Conservation (phyloP, 2,797 vertebrate species). For the Pipistrellus kuhlii region DNA sequence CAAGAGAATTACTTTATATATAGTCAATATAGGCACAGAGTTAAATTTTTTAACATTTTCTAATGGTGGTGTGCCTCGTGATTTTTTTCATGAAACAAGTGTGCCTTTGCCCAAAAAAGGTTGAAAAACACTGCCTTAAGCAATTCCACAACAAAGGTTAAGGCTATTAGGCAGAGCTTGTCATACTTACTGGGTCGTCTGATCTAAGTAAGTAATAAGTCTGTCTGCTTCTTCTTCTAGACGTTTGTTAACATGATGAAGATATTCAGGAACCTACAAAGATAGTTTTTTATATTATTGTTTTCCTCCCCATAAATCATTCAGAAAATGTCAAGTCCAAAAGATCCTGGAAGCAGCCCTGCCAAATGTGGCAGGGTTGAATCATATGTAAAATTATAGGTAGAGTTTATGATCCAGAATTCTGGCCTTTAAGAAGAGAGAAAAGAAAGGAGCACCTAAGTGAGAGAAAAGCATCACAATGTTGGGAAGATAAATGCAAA, state of each 20-base stretch:
- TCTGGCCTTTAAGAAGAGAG: slow-evolving; percentile 75
- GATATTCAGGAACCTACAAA: slow-evolving; percentile 97
- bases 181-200: slow-evolving; percentile 98
- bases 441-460: slow-evolving; percentile 74
- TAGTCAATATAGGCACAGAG: no score
- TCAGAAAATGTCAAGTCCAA: slow-evolving; percentile 75
- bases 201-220: slow-evolving; percentile 99
- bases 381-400: slow-evolving; percentile 74
- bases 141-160: slow-evolving; percentile 58
- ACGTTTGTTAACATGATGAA: slow-evolving; percentile 99
- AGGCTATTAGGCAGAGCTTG: slow-evolving; percentile 56
- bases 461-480: slow-evolving; percentile 64
- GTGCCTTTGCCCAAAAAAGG: no score
- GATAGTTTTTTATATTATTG: slow-evolving; percentile 77
- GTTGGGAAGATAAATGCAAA: slow-evolving; percentile 69
- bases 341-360: slow-evolving; percentile 64
- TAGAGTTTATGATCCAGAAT: slow-evolving; percentile 75
- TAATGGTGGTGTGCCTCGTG: no score
- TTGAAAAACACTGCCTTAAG: no score
- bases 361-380: slow-evolving; percentile 72
- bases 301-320: slow-evolving; percentile 77
- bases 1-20: no score
- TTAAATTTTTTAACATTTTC: no score
- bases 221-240: slow-evolving; percentile 99
- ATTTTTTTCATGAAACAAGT: no score